Conservation (phyloP, 2,888 invertebrate species). For the Harpagoxenus sublaevis region DNA sequence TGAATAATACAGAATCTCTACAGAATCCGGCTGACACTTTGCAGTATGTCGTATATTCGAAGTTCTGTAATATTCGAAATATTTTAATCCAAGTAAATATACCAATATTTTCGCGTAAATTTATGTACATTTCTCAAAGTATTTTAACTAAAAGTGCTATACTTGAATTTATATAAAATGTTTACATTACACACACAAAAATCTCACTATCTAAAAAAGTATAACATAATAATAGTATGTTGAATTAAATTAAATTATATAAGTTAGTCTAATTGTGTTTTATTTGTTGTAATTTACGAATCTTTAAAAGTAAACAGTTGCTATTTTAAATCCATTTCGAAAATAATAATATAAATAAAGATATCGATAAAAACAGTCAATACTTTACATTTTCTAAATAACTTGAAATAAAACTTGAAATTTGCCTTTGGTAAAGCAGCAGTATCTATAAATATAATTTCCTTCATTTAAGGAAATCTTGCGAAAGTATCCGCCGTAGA, state of each 20-base stretch:
- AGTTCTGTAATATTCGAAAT: not conserved
- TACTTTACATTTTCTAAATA: not conserved
- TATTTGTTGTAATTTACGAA: not conserved
- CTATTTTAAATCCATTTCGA: not conserved
- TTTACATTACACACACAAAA: not conserved
- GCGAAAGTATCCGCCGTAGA: not conserved
- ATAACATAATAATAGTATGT: not conserved
- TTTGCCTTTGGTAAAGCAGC: not conserved
- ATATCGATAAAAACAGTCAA: not conserved
- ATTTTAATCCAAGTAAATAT: not conserved
- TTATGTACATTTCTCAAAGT: not conserved
- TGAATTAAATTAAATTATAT: not conserved
- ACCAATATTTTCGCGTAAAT: not conserved
- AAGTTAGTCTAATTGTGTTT: not conserved
- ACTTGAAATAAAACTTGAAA: not conserved
- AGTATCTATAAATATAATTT: not conserved
- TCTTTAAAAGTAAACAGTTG: not conserved
- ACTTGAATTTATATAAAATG: not conserved
- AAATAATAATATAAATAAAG: not conserved
- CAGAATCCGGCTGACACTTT: not conserved
- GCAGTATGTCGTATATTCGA: not conserved
- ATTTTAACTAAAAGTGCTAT: not conserved
- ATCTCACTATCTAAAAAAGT: not conserved
- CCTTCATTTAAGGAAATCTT: not conserved
- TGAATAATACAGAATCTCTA: conserved; percentile 30